Percentiles rank a stretch among this genome's conserved stretches.
These are phyloP conservation scores for Coracopsis vasa DNA, from an alignment of 2,113 vertebrate genomes.

Conservation along the genomic window DNA sequence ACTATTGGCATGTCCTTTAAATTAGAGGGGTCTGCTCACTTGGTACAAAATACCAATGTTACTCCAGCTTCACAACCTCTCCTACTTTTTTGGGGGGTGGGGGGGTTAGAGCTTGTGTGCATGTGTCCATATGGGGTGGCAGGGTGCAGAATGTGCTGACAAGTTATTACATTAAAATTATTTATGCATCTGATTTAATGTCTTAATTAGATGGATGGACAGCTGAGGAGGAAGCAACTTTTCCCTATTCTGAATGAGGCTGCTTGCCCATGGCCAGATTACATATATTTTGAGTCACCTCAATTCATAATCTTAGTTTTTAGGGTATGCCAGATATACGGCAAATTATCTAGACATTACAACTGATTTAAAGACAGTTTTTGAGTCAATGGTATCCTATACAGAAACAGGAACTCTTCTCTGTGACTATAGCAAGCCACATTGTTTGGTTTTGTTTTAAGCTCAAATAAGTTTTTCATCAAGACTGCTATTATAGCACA, in stretches of 20 bases:
- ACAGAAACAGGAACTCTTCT: not conserved
- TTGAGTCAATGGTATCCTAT: not conserved
- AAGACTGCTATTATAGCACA: not conserved
- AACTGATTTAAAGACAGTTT: not conserved
- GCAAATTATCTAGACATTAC: not conserved
- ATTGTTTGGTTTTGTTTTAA: not conserved
- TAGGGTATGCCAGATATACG: not conserved
- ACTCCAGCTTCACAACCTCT: not conserved
- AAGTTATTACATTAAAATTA: not conserved
- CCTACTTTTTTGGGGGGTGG: not conserved
- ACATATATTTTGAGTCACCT: rapidly evolving
- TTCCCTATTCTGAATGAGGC: not conserved
- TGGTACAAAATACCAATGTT: not conserved
- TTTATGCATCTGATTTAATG: not conserved
- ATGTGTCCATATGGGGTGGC: not conserved
- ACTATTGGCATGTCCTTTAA: not conserved
- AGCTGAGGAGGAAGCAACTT: not conserved
- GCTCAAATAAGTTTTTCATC: not conserved
- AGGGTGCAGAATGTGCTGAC: not conserved
- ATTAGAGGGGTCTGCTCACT: not conserved
- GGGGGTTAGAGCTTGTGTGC: rapidly evolving
- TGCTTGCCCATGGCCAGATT: not conserved
- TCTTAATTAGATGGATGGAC: not conserved
- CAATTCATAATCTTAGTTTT: not conserved
- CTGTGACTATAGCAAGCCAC: not conserved